Evolutionary conservation across 2,113 vertebrate species (phyloP), one percentile per base, ranked within the genome.

Genomic region (Prochilodus magdalenae): DNA sequence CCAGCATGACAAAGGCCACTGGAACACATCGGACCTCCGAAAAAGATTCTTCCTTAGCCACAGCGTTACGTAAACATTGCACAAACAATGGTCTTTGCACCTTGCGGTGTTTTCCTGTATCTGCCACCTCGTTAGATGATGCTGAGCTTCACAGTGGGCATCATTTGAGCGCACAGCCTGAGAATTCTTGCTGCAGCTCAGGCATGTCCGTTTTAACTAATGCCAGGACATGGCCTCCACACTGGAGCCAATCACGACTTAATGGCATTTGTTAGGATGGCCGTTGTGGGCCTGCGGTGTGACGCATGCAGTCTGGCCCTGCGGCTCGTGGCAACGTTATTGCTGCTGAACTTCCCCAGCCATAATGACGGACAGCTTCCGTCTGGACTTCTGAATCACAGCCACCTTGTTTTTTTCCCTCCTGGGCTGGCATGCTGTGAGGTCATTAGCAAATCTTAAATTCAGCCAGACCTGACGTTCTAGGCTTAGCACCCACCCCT

Each of bases 1-100:
- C 40, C 49, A 74, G 72, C 78, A 16, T 65, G 53, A 44, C n/a
- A 51, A 75, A 74, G 80, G 67, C 51, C 53, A 70, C 36, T 30
- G 33, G 47, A 29, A 73, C 30, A 44, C 30, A 40, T 27, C 26
- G 18, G 22, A 26, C 24, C 60, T 55, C 5, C 33, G 26, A 63
- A 29, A 27, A 3, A 5, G n/a, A n/a, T n/a, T 77, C 60, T 55
- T 69, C 44, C 8, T 15, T 33, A 51, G 67, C 33, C 16, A 16
- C 59, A 6, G 20, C 40, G 33, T 70, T 10, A 1, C 20, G 15
- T 72, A 59, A 72, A 44, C 57, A 62, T 26, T 47, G 66, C 77
- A 29, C 65, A 79, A 11, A 29, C 30, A 70, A 5, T 71, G 77
- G 13, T 47, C 24, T 44, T 60, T 70, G 49, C 8, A 5, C 44